A percentile compares a stretch with the other conserved stretches of the same genome.
Evolutionary conservation across 1,140 invertebrate species (phyloP).

Genomic region (Melipona quadrifasciata): DNA sequence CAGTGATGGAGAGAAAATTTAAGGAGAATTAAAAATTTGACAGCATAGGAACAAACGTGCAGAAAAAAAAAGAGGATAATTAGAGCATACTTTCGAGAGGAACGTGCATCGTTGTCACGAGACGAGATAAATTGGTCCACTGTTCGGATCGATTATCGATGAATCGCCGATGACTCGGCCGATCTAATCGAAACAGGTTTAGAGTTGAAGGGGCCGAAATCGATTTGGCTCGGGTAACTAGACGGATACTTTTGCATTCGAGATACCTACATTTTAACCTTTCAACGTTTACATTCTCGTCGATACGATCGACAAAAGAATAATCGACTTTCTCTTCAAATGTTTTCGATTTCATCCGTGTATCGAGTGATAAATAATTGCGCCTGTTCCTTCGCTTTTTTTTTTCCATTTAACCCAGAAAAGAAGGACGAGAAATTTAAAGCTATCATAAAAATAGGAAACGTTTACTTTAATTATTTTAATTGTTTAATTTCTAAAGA

Average conservation of each 20-base stretch:
- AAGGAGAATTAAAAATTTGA: too few species aligned
- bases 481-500: too few species aligned
- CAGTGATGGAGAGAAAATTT: too few species aligned
- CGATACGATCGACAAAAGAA: not conserved
- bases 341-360: too few species aligned
- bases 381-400: too few species aligned
- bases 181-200: not conserved
- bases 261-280: conserved; percentile 45
- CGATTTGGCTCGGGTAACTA: conserved; percentile 28
- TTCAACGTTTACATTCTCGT: not conserved
- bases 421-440: too few species aligned
- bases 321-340: too few species aligned
- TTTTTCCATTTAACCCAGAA: too few species aligned
- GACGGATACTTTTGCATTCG: conserved; percentile 11
- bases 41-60: not conserved
- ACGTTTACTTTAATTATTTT: too few species aligned
- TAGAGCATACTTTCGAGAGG: not conserved
- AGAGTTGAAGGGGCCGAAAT: not conserved
- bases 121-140: conserved; percentile 17
- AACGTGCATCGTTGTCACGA: conserved; percentile 7
- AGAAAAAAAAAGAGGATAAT: not conserved
- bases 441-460: too few species aligned
- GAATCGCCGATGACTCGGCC: conserved; percentile 56
- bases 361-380: too few species aligned
- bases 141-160: conserved; percentile 56